phyloP scores from a whole-genome alignment of 2,113 vertebrate genomes.

The Poecilia latipinna region DNA sequence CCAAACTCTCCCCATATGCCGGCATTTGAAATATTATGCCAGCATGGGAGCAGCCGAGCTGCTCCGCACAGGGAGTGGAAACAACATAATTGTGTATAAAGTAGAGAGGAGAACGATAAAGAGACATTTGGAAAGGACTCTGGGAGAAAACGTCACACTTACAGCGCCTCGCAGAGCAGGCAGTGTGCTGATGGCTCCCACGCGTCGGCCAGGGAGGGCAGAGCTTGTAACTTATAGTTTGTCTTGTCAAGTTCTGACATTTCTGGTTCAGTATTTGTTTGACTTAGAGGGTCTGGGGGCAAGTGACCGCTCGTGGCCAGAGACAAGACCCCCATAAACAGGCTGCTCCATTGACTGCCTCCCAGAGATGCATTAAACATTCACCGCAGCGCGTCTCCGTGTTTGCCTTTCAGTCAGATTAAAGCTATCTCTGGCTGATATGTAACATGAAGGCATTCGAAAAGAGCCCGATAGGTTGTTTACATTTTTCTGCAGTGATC shows the following conservation, averaged over 20 bases:
- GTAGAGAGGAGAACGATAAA: slow-evolving; percentile 32
- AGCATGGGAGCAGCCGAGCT: slow-evolving; percentile 58
- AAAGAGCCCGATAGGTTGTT: slow-evolving; percentile 2
- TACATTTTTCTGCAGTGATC: slow-evolving; percentile 32
- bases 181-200: slow-evolving; percentile 45
- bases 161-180: slow-evolving; percentile 6
- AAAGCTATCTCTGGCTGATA: not conserved
- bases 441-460: not conserved
- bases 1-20: slow-evolving; percentile 71
- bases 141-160: slow-evolving; percentile 36
- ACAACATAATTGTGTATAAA: slow-evolving; percentile 58
- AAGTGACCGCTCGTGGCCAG: slow-evolving; percentile 70
- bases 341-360: slow-evolving; percentile 27
- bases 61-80: slow-evolving; percentile 59
- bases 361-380: slow-evolving; percentile 16
- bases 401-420: not conserved
- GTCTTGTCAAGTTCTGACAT: slow-evolving; percentile 63
- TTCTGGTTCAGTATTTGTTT: slow-evolving; percentile 70
- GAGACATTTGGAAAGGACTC: slow-evolving; percentile 51
- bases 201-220: slow-evolving; percentile 33
- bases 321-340: slow-evolving; percentile 60
- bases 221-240: slow-evolving; percentile 55
- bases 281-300: slow-evolving; percentile 57
- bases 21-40: slow-evolving; percentile 71
- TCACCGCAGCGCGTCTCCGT: not conserved